These are phyloP conservation scores for Oreochromis aureus DNA, from an alignment of 2,113 vertebrate genomes.

Conservation along the genomic window DNA sequence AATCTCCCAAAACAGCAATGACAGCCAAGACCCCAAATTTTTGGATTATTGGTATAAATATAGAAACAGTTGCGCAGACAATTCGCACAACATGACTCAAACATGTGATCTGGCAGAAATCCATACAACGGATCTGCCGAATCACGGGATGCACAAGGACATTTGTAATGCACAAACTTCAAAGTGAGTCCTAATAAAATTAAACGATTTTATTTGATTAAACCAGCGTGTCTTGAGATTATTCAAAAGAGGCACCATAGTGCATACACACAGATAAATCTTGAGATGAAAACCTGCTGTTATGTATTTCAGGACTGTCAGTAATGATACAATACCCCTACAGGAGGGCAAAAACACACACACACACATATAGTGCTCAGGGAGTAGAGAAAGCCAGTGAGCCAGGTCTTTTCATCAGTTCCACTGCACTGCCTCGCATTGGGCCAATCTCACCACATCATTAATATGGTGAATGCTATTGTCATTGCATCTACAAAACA, in stretches of 20 bases:
- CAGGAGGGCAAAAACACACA: slow-evolving; percentile 4
- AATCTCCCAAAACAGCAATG: slow-evolving; percentile 39
- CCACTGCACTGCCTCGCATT: slow-evolving; percentile 42
- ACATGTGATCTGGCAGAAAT: slow-evolving; percentile 27
- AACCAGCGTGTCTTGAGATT: neutral
- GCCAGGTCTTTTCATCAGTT: slow-evolving; percentile 67
- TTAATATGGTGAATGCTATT: slow-evolving; percentile 43
- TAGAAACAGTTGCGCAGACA: slow-evolving; percentile 1
- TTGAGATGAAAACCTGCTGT: slow-evolving; percentile 31
- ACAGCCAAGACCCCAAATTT: slow-evolving; percentile 36
- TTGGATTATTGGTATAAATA: slow-evolving; percentile 29
- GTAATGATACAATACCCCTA: slow-evolving; percentile 50
- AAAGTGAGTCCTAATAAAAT: neutral
- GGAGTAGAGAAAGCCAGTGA: slow-evolving; percentile 34
- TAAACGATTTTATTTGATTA: neutral
- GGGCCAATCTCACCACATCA: slow-evolving; percentile 50
- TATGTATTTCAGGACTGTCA: slow-evolving; percentile 36
- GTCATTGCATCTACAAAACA: slow-evolving; percentile 52
- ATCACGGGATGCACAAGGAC: neutral
- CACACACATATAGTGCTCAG: neutral
- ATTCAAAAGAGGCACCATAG: neutral
- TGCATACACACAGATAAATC: slow-evolving; percentile 1
- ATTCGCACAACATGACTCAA: slow-evolving; percentile 9
- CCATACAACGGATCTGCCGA: neutral
- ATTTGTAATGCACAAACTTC: neutral